Evolutionary conservation across 2,888 invertebrate genomes (phyloP).

Genomic region (Trypoxylon attenuatum): DNA sequence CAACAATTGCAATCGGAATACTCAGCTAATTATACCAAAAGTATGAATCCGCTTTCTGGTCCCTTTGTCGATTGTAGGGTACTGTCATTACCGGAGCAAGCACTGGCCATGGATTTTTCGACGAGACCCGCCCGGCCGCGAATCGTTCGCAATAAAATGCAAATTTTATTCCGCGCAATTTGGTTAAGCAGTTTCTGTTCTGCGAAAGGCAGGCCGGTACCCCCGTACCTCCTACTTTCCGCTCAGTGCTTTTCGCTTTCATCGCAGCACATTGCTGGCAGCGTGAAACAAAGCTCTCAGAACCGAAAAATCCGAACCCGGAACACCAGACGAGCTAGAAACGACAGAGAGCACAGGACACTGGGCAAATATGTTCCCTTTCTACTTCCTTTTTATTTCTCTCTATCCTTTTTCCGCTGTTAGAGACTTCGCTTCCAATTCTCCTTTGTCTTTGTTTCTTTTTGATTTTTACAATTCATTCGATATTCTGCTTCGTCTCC

Average conservation of each 20-base stretch:
- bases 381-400: not conserved
- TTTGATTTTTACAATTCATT: not conserved
- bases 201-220: conserved; percentile 3
- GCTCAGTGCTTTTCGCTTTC: not conserved
- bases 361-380: conserved; percentile 10
- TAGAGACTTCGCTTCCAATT: not conserved
- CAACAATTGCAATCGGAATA: no score
- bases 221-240: conserved; percentile 6
- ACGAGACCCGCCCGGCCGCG: not conserved
- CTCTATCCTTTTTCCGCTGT: not conserved
- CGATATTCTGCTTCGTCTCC: not conserved
- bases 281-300: conserved; percentile 11
- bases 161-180: conserved; percentile 47
- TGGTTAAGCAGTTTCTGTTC: conserved; percentile 16
- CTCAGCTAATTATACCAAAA: no score
- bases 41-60: no score
- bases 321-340: conserved; percentile 20
- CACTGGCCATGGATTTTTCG: not conserved
- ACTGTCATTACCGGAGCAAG: conserved; percentile 4
- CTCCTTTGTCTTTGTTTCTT: not conserved
- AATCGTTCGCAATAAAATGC: conserved; percentile 51
- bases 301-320: conserved; percentile 24
- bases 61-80: no score
- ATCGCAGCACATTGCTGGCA: conserved; percentile 2
- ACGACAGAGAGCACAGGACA: conserved; percentile 7